These are phyloP conservation scores for Drosophila nebulosa DNA, from an alignment of 1,140 invertebrate genomes.

Conservation along the genomic window DNA sequence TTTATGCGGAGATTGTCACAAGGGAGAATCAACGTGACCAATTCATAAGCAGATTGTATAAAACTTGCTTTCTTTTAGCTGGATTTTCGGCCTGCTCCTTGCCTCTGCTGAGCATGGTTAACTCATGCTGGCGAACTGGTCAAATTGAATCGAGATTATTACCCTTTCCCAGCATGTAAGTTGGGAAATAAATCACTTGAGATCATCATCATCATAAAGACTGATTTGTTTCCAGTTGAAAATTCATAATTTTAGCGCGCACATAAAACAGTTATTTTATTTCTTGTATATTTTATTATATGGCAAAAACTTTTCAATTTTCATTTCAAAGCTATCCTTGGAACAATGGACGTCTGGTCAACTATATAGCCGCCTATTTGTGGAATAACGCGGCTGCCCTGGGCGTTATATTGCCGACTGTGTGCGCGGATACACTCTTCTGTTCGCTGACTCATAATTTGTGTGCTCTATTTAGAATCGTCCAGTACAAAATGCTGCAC, in stretches of 20 bases:
- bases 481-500: slow-evolving; percentile 18
- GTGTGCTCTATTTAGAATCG: slow-evolving; percentile 37
- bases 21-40: slow-evolving; percentile 24
- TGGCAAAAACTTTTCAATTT: neutral
- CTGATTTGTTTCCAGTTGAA: too few species aligned
- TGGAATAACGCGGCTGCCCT: slow-evolving; percentile 44
- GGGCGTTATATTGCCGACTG: slow-evolving; percentile 33
- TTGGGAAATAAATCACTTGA: neutral
- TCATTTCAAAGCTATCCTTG: slow-evolving; percentile 37
- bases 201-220: too few species aligned
- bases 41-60: slow-evolving; percentile 30
- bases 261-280: neutral
- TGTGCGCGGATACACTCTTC: slow-evolving; percentile 49
- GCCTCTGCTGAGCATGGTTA: slow-evolving; percentile 12
- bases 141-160: neutral
- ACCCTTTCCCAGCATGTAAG: slow-evolving; percentile 53
- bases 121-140: neutral
- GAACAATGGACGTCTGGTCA: slow-evolving; percentile 17
- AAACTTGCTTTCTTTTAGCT: slow-evolving; percentile 18
- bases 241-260: too few species aligned
- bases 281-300: neutral
- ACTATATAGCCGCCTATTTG: slow-evolving; percentile 43
- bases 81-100: slow-evolving; percentile 28
- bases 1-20: neutral
- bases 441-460: slow-evolving; percentile 40